These are phyloP conservation scores for Galaxias olidus DNA, from an alignment of 2,797 vertebrate genomes.

Conservation along the genomic window DNA sequence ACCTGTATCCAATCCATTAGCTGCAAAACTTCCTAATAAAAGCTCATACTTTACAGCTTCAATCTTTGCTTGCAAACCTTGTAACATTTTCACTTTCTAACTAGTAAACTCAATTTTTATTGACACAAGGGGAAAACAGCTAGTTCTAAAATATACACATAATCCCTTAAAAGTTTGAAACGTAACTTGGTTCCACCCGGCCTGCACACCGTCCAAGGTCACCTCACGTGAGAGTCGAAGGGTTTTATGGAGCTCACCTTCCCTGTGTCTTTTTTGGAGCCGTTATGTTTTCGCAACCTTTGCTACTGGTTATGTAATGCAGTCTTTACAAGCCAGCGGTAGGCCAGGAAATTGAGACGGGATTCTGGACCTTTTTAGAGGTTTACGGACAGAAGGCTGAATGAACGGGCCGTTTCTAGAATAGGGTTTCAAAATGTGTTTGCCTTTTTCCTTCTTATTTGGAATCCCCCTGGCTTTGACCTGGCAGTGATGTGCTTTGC, in stretches of 20 bases:
- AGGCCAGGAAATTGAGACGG: neutral
- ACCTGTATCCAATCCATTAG: neutral
- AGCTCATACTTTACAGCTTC: neutral
- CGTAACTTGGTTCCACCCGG: neutral
- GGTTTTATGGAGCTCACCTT: neutral
- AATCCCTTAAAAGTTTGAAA: neutral
- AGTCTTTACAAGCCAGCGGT: neutral
- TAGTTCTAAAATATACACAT: slow-evolving; percentile 5
- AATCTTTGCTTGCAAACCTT: neutral
- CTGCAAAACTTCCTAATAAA: neutral
- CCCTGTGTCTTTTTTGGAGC: neutral
- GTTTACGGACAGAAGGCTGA: no score
- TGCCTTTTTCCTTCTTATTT: no score
- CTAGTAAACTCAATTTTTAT: neutral
- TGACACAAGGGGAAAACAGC: neutral
- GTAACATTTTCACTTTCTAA: neutral
- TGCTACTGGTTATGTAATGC: neutral
- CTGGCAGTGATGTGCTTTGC: no score
- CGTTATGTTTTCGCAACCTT: slow-evolving; percentile 5
- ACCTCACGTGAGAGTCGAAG: neutral
- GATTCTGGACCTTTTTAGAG: no score
- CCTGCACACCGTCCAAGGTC: neutral
- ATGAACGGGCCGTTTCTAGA: no score
- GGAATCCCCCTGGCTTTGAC: no score
- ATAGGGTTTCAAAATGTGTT: no score